These are phyloP conservation scores for Nycticorax nycticorax DNA, from an alignment of 2,113 vertebrate genomes.

Conservation along the genomic window DNA sequence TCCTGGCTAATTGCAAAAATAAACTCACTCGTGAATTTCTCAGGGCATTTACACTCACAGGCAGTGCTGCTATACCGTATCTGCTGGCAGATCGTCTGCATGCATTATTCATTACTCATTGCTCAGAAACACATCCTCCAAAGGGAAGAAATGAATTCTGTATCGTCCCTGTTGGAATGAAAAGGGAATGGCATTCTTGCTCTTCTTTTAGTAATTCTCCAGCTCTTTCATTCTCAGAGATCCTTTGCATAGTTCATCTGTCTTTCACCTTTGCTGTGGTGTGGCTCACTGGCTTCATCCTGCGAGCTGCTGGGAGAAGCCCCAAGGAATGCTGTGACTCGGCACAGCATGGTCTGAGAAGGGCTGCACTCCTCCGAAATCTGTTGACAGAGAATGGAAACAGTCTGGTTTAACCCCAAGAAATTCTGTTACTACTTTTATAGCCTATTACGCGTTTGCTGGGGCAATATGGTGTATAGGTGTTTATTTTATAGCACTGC, in stretches of 20 bases:
- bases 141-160: neutral
- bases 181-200: neutral
- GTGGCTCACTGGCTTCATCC: neutral
- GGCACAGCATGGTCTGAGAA: neutral
- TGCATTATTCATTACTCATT: conserved; percentile 1
- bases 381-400: neutral
- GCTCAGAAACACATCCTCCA: neutral
- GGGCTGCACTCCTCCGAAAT: neutral
- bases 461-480: neutral
- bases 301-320: neutral
- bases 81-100: neutral
- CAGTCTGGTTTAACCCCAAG: neutral
- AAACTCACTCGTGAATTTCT: neutral
- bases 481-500: neutral
- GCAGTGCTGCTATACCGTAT: neutral
- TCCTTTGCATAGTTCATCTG: neutral
- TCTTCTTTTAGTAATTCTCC: neutral
- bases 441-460: neutral
- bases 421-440: neutral
- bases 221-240: neutral
- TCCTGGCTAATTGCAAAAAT: neutral
- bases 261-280: neutral
- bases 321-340: neutral
- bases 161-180: neutral
- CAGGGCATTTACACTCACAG: neutral